phyloP scores from a whole-genome alignment of 2,888 invertebrate genomes.

The Leptinotarsa rubiginosa region DNA sequence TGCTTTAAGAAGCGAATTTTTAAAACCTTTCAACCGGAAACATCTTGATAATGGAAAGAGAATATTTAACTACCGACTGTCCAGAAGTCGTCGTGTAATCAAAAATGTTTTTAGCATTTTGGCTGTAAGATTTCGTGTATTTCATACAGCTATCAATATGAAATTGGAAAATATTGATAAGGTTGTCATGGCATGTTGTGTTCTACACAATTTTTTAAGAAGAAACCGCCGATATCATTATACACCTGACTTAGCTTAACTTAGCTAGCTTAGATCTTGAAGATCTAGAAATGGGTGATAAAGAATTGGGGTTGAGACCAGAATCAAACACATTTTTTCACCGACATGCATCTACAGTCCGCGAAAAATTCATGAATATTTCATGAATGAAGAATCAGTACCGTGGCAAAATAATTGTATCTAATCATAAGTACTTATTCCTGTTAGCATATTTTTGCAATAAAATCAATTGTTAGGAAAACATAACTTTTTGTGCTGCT shows the following conservation, averaged over 20 bases:
- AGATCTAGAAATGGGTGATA: no score
- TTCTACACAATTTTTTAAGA: slow-evolving; percentile 44
- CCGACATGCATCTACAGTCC: no score
- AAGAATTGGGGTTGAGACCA: no score
- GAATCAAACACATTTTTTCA: no score
- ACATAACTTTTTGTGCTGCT: slow-evolving; percentile 21
- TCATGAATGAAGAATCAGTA: no score
- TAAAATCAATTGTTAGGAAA: no score
- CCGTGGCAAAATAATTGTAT: no score
- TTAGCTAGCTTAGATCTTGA: no score
- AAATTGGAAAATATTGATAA: slow-evolving; percentile 29
- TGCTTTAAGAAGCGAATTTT: slow-evolving; percentile 40
- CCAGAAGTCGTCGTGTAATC: slow-evolving; percentile 47
- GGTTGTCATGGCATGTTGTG: slow-evolving; percentile 43
- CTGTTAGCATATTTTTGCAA: no score
- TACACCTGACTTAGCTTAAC: not conserved
- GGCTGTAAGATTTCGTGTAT: slow-evolving; percentile 49
- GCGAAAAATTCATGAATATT: no score
- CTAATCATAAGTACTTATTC: no score
- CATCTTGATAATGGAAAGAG: slow-evolving; percentile 21
- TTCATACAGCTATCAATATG: slow-evolving; percentile 45
- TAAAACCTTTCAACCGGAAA: slow-evolving; percentile 40
- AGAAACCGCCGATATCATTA: slow-evolving; percentile 30
- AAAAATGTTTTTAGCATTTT: slow-evolving; percentile 52
- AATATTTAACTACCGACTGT: slow-evolving; percentile 50